Evolutionary conservation across 2,113 vertebrate genomes (phyloP).

Genomic region (Periophthalmus modestus): DNA sequence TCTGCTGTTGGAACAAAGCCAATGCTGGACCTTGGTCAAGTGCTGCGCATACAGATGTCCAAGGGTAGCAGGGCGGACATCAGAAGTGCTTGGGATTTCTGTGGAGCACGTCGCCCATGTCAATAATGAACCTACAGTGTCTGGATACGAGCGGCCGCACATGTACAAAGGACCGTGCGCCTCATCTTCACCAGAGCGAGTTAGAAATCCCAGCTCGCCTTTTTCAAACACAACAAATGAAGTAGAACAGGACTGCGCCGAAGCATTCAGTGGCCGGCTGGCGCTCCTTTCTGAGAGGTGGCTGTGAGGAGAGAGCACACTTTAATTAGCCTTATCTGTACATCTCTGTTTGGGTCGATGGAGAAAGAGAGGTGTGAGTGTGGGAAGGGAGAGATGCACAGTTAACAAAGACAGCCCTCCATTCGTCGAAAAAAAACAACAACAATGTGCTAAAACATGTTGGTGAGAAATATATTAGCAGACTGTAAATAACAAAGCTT

Average conservation of each 20-base stretch:
- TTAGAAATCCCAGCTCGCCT: constrained; percentile 46
- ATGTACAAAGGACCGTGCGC: constrained; percentile 16
- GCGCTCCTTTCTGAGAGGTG: constrained; percentile 28
- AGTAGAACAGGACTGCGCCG: constrained; percentile 34
- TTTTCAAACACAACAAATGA: constrained; percentile 51
- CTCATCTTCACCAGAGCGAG: constrained; percentile 13
- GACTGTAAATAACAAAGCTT: no score
- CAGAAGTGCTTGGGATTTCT: constrained; percentile 15
- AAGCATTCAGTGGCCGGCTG: constrained; percentile 33
- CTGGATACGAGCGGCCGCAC: constrained; percentile 29
- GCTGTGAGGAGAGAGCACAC: constrained; percentile 48
- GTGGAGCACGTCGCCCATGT: constrained; percentile 10
- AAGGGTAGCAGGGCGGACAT: not conserved
- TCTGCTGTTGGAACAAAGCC: constrained; percentile 2
- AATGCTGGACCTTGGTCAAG: not conserved
- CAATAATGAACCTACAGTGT: constrained; percentile 31
- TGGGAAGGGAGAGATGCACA: not conserved
- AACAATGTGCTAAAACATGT: not conserved
- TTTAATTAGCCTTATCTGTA: constrained; percentile 60
- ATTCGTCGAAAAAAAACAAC: not conserved
- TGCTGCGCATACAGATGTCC: constrained; percentile 1
- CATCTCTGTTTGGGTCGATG: constrained; percentile 39
- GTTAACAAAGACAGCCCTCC: constrained; percentile 2
- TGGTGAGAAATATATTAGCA: not conserved
- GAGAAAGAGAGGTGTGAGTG: constrained; percentile 11